phyloP scores from a whole-genome alignment of 2,888 invertebrate genomes.

The Graphium colonna region DNA sequence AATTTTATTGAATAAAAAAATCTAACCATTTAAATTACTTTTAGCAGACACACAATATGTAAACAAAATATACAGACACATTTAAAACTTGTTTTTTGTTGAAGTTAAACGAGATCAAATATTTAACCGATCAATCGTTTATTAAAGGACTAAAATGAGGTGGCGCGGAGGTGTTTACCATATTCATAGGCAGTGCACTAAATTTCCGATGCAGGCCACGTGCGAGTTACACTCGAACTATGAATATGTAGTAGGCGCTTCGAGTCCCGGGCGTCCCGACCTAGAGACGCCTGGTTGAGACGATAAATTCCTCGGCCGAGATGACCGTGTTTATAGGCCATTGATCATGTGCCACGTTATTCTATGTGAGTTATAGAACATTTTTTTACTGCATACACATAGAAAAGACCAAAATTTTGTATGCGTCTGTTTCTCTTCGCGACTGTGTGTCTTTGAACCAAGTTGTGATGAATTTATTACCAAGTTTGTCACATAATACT shows the following conservation, averaged over 20 bases:
- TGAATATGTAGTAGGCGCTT: slow-evolving; percentile 25
- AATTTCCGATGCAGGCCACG: slow-evolving; percentile 9
- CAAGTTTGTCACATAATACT: too few species aligned
- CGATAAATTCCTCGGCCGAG: slow-evolving; percentile 28
- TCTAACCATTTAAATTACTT: not conserved
- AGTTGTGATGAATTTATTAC: too few species aligned
- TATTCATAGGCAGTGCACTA: slow-evolving; percentile 12
- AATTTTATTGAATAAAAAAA: not conserved
- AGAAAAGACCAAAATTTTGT: too few species aligned
- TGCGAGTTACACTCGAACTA: slow-evolving; percentile 7
- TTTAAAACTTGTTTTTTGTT: too few species aligned
- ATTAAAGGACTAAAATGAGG: not conserved
- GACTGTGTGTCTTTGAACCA: not conserved
- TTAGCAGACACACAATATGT: too few species aligned
- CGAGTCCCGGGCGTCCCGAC: slow-evolving; percentile 22
- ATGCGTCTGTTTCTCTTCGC: not conserved
- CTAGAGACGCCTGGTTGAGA: slow-evolving; percentile 31
- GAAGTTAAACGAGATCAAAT: not conserved
- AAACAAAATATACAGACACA: too few species aligned
- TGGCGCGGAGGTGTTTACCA: not conserved
- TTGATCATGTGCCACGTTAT: slow-evolving; percentile 18
- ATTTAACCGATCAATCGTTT: not conserved
- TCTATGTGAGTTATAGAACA: not conserved
- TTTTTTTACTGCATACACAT: not conserved
- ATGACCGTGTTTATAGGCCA: slow-evolving; percentile 28